These are phyloP conservation scores for Coleophora deauratella DNA, from an alignment of 2,888 invertebrate genomes.

Conservation along the genomic window DNA sequence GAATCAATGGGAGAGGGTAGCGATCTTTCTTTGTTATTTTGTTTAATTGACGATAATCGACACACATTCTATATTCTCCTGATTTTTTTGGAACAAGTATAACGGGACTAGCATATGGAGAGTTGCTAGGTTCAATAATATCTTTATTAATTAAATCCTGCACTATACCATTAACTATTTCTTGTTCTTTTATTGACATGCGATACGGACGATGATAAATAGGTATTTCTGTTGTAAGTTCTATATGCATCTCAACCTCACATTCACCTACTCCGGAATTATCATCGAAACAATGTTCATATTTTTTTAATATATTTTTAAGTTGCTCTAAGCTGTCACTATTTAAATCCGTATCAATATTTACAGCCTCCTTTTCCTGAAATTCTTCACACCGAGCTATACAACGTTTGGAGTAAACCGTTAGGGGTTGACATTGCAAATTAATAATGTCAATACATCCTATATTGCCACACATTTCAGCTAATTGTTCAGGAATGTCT, in stretches of 20 bases:
- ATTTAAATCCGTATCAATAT: too few species aligned
- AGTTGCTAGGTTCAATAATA: constrained; percentile 11
- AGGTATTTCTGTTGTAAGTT: constrained; percentile 4
- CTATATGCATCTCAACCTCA: constrained; percentile 6
- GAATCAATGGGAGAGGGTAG: constrained; percentile 12
- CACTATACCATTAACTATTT: constrained; percentile 7
- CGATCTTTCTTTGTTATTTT: constrained; percentile 9
- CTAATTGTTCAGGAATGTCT: too few species aligned
- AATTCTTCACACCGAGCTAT: too few species aligned
- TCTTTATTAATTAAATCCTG: constrained; percentile 10
- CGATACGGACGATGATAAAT: constrained; percentile 11
- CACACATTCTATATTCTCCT: constrained; percentile 11
- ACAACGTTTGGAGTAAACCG: too few species aligned
- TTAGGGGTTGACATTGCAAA: too few species aligned
- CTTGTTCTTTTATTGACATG: constrained; percentile 8
- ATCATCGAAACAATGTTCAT: too few species aligned
- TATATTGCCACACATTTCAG: too few species aligned
- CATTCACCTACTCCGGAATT: neutral
- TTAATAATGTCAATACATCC: too few species aligned
- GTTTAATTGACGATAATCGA: constrained; percentile 13
- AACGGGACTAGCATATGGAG: constrained; percentile 13
- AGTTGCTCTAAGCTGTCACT: too few species aligned
- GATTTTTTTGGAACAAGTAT: constrained; percentile 8
- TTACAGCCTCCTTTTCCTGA: too few species aligned
- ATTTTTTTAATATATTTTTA: constrained; percentile 1